Percentiles rank a stretch among this genome's conserved stretches.
Evolutionary conservation across 2,888 invertebrate species (phyloP).

Genomic region (Chorisops tibialis): DNA sequence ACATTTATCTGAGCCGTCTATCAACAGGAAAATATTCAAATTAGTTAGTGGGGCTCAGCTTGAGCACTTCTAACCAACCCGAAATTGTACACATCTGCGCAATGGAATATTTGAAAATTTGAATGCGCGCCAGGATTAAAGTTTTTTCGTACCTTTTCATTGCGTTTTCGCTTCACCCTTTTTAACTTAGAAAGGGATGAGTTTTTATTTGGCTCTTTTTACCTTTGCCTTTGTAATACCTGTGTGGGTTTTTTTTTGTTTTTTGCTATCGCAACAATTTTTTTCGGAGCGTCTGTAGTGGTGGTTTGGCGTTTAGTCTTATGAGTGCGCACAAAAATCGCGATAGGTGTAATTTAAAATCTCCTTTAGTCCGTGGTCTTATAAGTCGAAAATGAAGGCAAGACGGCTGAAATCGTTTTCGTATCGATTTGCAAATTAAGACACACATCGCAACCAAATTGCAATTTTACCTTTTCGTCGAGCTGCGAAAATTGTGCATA

Average conservation of each 20-base stretch:
- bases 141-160: slow-evolving; percentile 19
- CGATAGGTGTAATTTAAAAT: slow-evolving; percentile 25
- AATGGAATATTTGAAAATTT: slow-evolving; percentile 5
- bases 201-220: background rate
- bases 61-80: background rate
- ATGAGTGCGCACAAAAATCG: slow-evolving; percentile 13
- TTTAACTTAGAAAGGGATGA: background rate
- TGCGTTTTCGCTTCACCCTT: slow-evolving; percentile 2
- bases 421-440: slow-evolving; percentile 21
- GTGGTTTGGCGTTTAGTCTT: background rate
- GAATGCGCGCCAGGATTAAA: slow-evolving; percentile 23
- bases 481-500: slow-evolving; percentile 1
- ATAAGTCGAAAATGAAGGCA: background rate
- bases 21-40: slow-evolving; percentile 14
- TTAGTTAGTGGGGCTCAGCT: background rate
- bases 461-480: slow-evolving; percentile 3
- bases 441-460: background rate
- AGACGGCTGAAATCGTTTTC: slow-evolving; percentile 11
- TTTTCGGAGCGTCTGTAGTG: background rate
- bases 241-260: background rate
- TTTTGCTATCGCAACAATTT: background rate
- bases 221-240: background rate
- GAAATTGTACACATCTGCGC: slow-evolving; percentile 1
- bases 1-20: background rate
- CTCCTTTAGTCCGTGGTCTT: background rate